Conservation (phyloP, 2,888 invertebrate species). For the Tryphoninae sp. region DNA sequence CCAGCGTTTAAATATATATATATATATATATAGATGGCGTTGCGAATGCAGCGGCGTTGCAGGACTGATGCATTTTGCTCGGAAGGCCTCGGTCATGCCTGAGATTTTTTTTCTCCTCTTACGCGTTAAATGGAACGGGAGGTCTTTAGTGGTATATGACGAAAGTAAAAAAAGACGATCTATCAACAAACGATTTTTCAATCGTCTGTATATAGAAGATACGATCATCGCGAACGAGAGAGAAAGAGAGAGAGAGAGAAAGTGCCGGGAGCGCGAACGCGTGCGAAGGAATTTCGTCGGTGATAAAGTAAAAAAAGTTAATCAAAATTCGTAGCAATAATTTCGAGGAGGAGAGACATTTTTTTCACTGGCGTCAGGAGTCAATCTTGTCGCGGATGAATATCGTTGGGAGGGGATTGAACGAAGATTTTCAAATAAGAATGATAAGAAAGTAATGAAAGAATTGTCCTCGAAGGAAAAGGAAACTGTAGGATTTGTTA, state of each 20-base stretch:
- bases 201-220: slow-evolving; percentile 17
- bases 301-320: not conserved
- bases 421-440: too few relatives aligned
- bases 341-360: not conserved
- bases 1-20: slow-evolving; percentile 12
- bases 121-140: slow-evolving; percentile 7
- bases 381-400: too few relatives aligned
- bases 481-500: too few relatives aligned
- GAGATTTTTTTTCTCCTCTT: not conserved
- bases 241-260: not conserved
- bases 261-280: not conserved
- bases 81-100: slow-evolving; percentile 52
- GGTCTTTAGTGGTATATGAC: not conserved
- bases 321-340: not conserved
- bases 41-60: slow-evolving; percentile 29
- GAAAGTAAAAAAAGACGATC: slow-evolving; percentile 10
- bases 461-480: too few relatives aligned
- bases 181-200: slow-evolving; percentile 14
- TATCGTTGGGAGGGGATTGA: too few relatives aligned
- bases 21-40: slow-evolving; percentile 19
- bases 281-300: not conserved
- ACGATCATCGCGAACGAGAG: not conserved
- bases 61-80: slow-evolving; percentile 42
- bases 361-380: not conserved
- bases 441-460: too few relatives aligned